These are phyloP conservation scores for Colostygia pectinataria DNA, from an alignment of 2,888 invertebrate genomes.

Conservation along the genomic window DNA sequence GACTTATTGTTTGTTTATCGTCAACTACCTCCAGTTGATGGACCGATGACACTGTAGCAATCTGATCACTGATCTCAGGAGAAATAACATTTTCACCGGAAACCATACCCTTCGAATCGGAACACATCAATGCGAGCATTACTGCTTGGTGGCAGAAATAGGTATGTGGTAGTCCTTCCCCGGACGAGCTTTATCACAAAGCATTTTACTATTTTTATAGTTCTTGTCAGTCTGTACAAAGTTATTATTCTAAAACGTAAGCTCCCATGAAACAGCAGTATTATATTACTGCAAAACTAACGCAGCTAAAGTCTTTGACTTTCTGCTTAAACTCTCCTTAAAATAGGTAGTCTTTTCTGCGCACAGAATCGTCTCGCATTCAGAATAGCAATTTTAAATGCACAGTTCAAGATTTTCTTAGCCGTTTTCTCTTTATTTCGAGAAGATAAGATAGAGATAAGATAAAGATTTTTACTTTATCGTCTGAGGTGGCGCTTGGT, in stretches of 20 bases:
- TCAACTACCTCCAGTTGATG: too few species aligned
- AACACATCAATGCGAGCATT: too few species aligned
- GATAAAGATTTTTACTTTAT: slow-evolving; percentile 3
- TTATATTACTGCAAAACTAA: slow-evolving; percentile 26
- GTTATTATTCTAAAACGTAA: background rate
- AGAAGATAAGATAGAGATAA: too few species aligned
- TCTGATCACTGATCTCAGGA: too few species aligned
- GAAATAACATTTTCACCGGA: too few species aligned
- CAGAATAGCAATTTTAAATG: slow-evolving; percentile 44
- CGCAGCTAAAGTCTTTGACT: slow-evolving; percentile 25
- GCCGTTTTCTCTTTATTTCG: slow-evolving; percentile 9
- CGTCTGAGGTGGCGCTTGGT: slow-evolving; percentile 27
- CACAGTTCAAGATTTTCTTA: slow-evolving; percentile 33
- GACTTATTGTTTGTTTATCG: too few species aligned
- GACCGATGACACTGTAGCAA: background rate
- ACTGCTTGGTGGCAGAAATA: too few species aligned
- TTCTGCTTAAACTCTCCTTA: slow-evolving; percentile 34
- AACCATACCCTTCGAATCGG: too few species aligned
- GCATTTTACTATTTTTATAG: too few species aligned
- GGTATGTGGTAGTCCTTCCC: too few species aligned
- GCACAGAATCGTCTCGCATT: slow-evolving; percentile 35
- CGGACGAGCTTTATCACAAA: too few species aligned
- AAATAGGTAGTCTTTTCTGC: slow-evolving; percentile 25
- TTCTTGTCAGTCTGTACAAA: background rate
- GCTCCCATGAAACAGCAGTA: slow-evolving; percentile 10